Evolutionary conservation across 2,113 vertebrate genomes (phyloP), one percentile per base, ranked within the genome.

Genomic region (Parus major): DNA sequence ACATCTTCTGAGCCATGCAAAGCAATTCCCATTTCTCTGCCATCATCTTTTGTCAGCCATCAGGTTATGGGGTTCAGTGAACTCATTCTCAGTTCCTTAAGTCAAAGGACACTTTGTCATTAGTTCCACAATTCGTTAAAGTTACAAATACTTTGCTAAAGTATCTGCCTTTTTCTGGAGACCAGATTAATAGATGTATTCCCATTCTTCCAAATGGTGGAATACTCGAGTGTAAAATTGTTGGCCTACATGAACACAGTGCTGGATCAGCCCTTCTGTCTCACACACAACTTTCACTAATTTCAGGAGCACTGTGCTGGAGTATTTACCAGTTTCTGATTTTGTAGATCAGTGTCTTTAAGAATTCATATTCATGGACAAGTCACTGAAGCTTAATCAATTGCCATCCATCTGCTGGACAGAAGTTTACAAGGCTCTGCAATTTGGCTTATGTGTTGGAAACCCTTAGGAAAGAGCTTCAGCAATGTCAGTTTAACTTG

Each of bases 381-480:
- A 89, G 84, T 71, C 42, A 59, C 64, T 95, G 95, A 94, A 93
- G 83, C 59, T 92, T 92, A 92, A 92, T 95, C 93, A 78, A 84
- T 95, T 0, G 5, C 73, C 68, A 9, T 81, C 39, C 44, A 47
- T 50, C 77, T 89, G 77, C 84, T 95, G 93, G 94, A 42, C 33
- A 82, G 69, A 71, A 44, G 12, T 70, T 88, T 86, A 73, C 33
- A 47, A 70, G 77, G 72, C 75, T 17, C 83, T 77, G 77, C 64
- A 82, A 78, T 95, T 96, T 91, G 87, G 61, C 44, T 91, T 35
- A 5, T 42, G 12, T 47, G 73, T 82, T 94, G 57, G 84, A 89
- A 95, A 68, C 39, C 21, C 24, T 82, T 71, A 84, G 84, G 22
- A 93, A 92, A 78, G 82, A 88, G 60, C 60, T 86, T 63, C 52